Percentiles rank a stretch among this genome's conserved stretches.
Conservation (phyloP, 2,113 vertebrate species). For the Manacus vitellinus region DNA sequence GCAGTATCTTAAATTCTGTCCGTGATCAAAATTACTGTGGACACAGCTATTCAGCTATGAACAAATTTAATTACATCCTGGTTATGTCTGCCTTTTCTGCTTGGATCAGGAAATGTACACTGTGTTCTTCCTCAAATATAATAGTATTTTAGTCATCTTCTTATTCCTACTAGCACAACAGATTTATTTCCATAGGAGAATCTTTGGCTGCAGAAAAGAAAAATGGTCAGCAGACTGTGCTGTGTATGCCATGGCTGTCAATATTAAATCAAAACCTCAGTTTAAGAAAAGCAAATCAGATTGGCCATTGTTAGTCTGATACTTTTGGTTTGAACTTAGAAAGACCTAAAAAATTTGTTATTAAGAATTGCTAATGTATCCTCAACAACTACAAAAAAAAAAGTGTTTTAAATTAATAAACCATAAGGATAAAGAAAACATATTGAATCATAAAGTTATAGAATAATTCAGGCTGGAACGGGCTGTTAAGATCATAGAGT, state of each 20-base stretch:
- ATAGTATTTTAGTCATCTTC: background rate
- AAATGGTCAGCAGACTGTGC: background rate
- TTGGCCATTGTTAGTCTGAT: background rate
- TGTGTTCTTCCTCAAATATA: conserved; percentile 7
- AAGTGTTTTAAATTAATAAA: background rate
- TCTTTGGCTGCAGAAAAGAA: background rate
- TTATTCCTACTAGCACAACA: background rate
- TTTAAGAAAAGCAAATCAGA: background rate
- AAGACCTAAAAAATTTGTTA: background rate
- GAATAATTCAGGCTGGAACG: background rate
- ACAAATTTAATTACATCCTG: background rate
- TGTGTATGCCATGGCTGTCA: background rate
- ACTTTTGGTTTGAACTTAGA: background rate
- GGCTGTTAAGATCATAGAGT: background rate
- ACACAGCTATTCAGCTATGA: background rate
- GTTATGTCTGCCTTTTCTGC: background rate
- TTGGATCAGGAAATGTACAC: background rate
- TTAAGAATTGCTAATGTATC: background rate
- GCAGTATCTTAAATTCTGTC: background rate
- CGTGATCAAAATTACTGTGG: background rate
- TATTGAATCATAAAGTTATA: background rate
- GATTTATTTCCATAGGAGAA: background rate
- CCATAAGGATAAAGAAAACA: background rate
- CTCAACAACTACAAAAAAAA: background rate
- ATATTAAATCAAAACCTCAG: background rate